Evolutionary conservation across 2,888 invertebrate genomes (phyloP), one percentile per base, ranked within the genome.

Genomic region (Cancer borealis): DNA sequence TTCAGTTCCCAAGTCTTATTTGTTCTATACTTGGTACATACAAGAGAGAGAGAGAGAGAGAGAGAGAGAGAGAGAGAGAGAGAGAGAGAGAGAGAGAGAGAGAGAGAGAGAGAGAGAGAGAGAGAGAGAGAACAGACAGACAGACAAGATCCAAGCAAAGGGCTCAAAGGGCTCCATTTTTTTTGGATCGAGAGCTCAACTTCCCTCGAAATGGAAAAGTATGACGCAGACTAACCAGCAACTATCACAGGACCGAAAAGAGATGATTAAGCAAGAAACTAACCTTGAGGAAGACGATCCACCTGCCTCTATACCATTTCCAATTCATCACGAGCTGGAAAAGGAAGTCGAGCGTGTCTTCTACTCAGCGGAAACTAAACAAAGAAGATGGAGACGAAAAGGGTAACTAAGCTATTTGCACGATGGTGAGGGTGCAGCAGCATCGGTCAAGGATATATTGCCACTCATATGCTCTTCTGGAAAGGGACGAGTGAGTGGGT

Each of bases 341-440:
- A 66, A 66, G 66, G n/a, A n/a, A 66, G 66, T n/a, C n/a, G n/a
- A 66, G 66, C n/a, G 66, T 66, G 66, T 66, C 66, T 66, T 66
- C n/a, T 66, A 6, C 66, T 66, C n/a, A 66, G 66, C 3, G 66
- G 66, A 66, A 66, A 21, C n/a, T n/a, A 54, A 12, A 17, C 17
- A 66, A 66, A 21, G 17, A 66, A 66, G 66, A 21, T 6, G n/a
- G 66, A 66, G 66, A n/a, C 66, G 66, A 66, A 66, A n/a, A 66
- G 66, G 66, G 66, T 66, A 3, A 6, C 66, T 54, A 21, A n/a
- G 54, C 17, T 17, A 54, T 54, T 54, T 54, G 54, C 54, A 54
- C 5, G 54, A 54, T 54, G 54, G 54, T 54, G 54, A 66, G 66
- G 66, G 66, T n/a, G 66, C 21, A 66, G 66, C n/a, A 66, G n/a